A percentile compares a stretch with the other conserved stretches of the same genome.
Evolutionary conservation across 2,888 invertebrate genomes (phyloP).

Genomic region (Acrobasis suavella): DNA sequence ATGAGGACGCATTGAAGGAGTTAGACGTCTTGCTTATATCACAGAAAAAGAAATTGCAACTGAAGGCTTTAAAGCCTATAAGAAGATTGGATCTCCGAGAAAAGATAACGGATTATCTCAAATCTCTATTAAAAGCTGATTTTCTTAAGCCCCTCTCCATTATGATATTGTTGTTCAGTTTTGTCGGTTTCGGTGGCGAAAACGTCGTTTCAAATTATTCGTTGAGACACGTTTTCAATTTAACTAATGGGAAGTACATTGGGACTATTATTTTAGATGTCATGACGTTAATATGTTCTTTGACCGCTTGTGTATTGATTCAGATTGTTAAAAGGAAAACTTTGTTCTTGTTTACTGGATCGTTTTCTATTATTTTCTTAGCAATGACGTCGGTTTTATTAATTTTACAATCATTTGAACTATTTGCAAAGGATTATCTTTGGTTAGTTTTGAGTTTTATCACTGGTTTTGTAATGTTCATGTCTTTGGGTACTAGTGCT

Average conservation of each 20-base stretch:
- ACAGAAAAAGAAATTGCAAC: slow-evolving; percentile 34
- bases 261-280: slow-evolving; percentile 39
- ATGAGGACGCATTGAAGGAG: slow-evolving; percentile 34
- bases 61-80: slow-evolving; percentile 35
- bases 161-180: slow-evolving; percentile 39
- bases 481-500: slow-evolving; percentile 40
- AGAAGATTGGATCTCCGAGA: slow-evolving; percentile 31
- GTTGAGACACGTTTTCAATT: slow-evolving; percentile 33
- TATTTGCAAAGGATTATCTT: slow-evolving; percentile 35
- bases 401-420: slow-evolving; percentile 34
- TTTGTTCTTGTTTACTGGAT: slow-evolving; percentile 37
- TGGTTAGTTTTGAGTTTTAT: slow-evolving; percentile 36
- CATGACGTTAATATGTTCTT: slow-evolving; percentile 36
- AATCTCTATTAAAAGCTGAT: slow-evolving; percentile 36
- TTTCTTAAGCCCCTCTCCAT: slow-evolving; percentile 39
- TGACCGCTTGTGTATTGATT: slow-evolving; percentile 38
- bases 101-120: slow-evolving; percentile 30
- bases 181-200: slow-evolving; percentile 38
- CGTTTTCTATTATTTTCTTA: slow-evolving; percentile 35
- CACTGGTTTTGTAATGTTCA: slow-evolving; percentile 39
- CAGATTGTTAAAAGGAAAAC: slow-evolving; percentile 37
- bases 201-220: slow-evolving; percentile 34
- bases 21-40: slow-evolving; percentile 33
- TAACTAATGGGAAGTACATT: slow-evolving; percentile 38
- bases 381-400: slow-evolving; percentile 32